phyloP scores from a whole-genome alignment of 2,113 vertebrate genomes.

The Ptyas mucosa region DNA sequence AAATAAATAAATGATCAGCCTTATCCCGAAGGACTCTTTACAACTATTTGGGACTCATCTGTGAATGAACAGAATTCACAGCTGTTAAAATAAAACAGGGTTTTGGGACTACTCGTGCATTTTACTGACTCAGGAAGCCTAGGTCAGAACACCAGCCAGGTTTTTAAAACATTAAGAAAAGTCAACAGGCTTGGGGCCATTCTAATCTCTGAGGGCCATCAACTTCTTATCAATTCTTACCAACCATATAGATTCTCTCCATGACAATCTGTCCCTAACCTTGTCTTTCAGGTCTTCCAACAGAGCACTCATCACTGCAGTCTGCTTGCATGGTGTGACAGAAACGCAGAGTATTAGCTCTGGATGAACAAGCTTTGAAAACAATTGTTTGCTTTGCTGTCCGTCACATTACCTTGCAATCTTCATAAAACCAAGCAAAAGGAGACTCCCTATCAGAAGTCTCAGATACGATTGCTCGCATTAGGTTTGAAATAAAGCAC shows the following conservation, averaged over 20 bases:
- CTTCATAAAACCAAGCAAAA: not conserved
- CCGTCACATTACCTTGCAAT: not conserved
- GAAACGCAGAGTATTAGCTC: not conserved
- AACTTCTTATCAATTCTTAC: not conserved
- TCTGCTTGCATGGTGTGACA: not conserved
- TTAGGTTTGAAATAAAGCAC: not conserved
- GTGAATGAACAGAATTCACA: too few species aligned
- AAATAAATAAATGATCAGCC: too few species aligned
- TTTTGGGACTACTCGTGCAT: too few species aligned
- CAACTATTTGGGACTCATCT: too few species aligned
- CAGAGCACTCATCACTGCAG: too few species aligned
- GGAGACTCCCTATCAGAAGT: not conserved
- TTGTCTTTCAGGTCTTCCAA: not conserved
- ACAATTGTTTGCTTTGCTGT: not conserved
- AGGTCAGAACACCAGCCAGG: too few species aligned
- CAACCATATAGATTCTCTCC: not conserved
- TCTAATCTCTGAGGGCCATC: not conserved
- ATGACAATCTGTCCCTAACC: not conserved
- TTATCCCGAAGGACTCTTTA: too few species aligned
- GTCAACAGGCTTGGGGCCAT: not conserved
- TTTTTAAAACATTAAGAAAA: not conserved
- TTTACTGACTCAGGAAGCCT: too few species aligned
- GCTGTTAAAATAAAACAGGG: too few species aligned
- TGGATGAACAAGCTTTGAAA: not conserved
- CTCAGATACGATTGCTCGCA: not conserved